phyloP scores from a whole-genome alignment of 2,888 invertebrate genomes.

The Unio delphinus region DNA sequence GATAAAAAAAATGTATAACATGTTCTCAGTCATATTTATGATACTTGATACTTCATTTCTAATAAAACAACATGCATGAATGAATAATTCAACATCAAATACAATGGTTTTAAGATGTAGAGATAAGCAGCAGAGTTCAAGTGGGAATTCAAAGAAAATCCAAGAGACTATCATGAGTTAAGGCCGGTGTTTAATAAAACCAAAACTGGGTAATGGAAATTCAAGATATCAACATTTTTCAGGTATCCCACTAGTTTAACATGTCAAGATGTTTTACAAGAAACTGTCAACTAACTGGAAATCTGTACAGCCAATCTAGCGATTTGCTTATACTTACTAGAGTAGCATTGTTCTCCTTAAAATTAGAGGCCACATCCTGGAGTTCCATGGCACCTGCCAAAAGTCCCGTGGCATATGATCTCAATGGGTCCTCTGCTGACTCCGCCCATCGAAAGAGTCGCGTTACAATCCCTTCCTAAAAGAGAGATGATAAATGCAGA shows the following conservation, averaged over 20 bases:
- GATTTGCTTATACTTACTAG: conserved; percentile 73
- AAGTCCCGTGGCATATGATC: conserved; percentile 94
- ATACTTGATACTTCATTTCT: too few relatives aligned
- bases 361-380: conserved; percentile 92
- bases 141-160: too few relatives aligned
- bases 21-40: too few relatives aligned
- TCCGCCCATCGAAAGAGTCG: conserved; percentile 92
- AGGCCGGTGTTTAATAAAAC: too few relatives aligned
- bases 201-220: too few relatives aligned
- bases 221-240: too few relatives aligned
- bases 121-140: too few relatives aligned
- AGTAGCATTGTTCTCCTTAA: conserved; percentile 87
- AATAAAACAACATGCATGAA: too few relatives aligned
- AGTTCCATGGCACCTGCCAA: conserved; percentile 97
- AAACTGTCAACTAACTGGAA: not conserved
- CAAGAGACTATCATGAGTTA: too few relatives aligned
- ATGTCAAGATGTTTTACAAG: not conserved
- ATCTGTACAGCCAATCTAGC: not conserved
- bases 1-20: too few relatives aligned
- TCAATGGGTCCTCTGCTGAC: conserved; percentile 87
- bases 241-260: not conserved
- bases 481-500: conserved; percentile 1
- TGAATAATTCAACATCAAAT: too few relatives aligned
- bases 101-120: too few relatives aligned
- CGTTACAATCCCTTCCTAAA: conserved; percentile 85